Evolutionary conservation across 53 echinoderm and acorn worm species (phyloP), one percentile per base, ranked within the genome.

Genomic region (Paracentrotus lividus): DNA sequence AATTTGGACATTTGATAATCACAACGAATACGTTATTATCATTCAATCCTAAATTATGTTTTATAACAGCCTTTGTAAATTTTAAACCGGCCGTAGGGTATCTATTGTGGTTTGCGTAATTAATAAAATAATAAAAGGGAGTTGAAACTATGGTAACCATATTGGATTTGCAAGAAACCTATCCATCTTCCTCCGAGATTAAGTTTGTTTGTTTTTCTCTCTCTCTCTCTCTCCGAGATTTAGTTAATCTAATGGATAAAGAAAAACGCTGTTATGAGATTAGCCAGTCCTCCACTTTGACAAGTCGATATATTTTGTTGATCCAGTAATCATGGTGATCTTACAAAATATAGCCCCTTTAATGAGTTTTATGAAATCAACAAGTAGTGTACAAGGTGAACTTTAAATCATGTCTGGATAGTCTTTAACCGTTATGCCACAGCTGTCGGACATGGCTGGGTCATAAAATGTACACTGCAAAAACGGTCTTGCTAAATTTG

Each of bases 281-380:
- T 47, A 81, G n/a, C 24, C 26, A n/a, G 24, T 47, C 81, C 26
- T 47, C 81, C 45, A 81, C 43, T 81, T 10, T 47, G 81, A 81
- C 81, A 81, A 81, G 81, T 81, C 81, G 47, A 81, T 81, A 81
- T 81, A 81, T 81, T 81, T 81, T 45, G 44, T 81, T 81, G 49
- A 81, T 44, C 81, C 27, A 45, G 24, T 47, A 81, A 81, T 81
- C 45, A 2, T 6, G n/a, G 24, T 47, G 47, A 81, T 81, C 45
- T 7, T 6, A 45, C 5, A 44, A 47, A 47, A 44, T n/a, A 26
- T 81, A 47, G 81, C 2, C 49, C 81, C 47, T 47, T 8, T 81
- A 81, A 81, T 81, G 81, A 49, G 81, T 81, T 81, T 5, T 72
- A 36, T 72, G 29, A 72, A 40, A 72, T 40, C 36, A 72, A 72